Base-by-base conservation (phyloP, 2,888 invertebrate genomes). In the Agriopis marginaria region DNA sequence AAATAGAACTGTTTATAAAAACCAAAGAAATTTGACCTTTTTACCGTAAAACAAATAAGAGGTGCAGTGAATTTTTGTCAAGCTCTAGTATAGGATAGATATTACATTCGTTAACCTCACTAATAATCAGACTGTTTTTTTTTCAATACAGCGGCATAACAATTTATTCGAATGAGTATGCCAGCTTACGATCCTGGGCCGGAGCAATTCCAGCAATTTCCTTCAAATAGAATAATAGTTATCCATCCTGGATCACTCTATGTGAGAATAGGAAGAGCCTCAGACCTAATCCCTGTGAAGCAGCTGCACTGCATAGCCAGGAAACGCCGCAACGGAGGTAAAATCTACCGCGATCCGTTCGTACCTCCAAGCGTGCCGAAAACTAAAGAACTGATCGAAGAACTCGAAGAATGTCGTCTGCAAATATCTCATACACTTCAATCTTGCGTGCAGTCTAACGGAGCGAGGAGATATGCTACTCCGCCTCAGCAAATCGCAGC, bases 171-270 rank as follows among this genome's bases (percentile, higher is more conserved):
- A 86, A 92, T 91, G 89, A 91, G 87, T 84, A 83, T 86, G 84
- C 89, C 89, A 72, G 79, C 87, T 5, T 86, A 89, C 69, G 94
- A 94, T 73, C 83, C 90, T 56, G 89, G 86, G 32, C 88, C 90
- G 44, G 93, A 92, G 68, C 91, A 89, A 75, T 94, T 94, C 73
- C 89, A 96, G 93, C 96, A 96, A 86, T 95, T 97, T 74, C 96
- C 97, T 79, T 96, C 97, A 0, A 97, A 97, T 80, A 96, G 97
- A 71, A 97, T 98, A 53, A 97, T 99, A 70, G 97, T 99, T n/a
- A 98, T 99, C 66, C 99, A 99, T 85, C 99, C 99, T 23, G 99
- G 99, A 8, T 99, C 99, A 0, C 95, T 97, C 59, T 97, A 98
- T 87, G 95, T 99, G 39, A 95, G 98, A 72, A 97, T 99, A 84